Conservation (phyloP, 1,140 invertebrate genomes). For the Aphelenchoides fujianensis region DNA sequence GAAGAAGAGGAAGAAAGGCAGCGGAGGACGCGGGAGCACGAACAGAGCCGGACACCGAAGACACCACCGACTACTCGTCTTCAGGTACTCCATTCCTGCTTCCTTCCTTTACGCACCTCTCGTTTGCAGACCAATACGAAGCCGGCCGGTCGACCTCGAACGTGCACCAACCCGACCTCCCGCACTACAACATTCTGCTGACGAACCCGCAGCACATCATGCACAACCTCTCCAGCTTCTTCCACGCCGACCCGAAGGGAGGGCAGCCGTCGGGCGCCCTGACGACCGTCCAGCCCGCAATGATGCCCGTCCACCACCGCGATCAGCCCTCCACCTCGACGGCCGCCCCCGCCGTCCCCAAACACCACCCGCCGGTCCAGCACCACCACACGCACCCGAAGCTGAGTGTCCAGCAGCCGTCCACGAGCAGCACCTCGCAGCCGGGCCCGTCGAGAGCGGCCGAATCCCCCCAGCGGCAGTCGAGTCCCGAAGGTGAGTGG, state of each 20-base stretch:
- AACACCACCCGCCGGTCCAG: conserved; percentile 9
- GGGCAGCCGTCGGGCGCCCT: background rate
- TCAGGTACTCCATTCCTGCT: too few relatives aligned
- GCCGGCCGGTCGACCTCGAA: background rate
- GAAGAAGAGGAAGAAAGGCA: conserved; percentile 26
- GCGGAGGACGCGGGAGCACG: conserved; percentile 37
- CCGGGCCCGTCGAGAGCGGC: background rate
- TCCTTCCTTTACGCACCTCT: too few relatives aligned
- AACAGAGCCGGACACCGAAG: conserved; percentile 52
- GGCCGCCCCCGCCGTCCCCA: conserved; percentile 7
- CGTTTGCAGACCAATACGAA: conserved; percentile 10
- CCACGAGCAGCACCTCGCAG: background rate
- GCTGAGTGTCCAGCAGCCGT: background rate
- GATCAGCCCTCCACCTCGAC: conserved; percentile 28
- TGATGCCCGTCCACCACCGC: conserved; percentile 28
- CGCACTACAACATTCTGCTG: conserved; percentile 42
- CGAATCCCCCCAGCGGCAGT: background rate
- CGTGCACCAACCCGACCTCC: conserved; percentile 6
- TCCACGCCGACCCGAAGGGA: conserved; percentile 20
- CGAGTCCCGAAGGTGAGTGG: conserved; percentile 9
- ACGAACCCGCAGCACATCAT: conserved; percentile 39
- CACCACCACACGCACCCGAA: conserved; percentile 21
- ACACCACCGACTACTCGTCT: conserved; percentile 47
- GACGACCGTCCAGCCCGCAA: background rate
- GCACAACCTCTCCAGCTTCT: conserved; percentile 31